Evolutionary conservation across 2,113 vertebrate genomes (phyloP).

Genomic region (Amia ocellicauda): DNA sequence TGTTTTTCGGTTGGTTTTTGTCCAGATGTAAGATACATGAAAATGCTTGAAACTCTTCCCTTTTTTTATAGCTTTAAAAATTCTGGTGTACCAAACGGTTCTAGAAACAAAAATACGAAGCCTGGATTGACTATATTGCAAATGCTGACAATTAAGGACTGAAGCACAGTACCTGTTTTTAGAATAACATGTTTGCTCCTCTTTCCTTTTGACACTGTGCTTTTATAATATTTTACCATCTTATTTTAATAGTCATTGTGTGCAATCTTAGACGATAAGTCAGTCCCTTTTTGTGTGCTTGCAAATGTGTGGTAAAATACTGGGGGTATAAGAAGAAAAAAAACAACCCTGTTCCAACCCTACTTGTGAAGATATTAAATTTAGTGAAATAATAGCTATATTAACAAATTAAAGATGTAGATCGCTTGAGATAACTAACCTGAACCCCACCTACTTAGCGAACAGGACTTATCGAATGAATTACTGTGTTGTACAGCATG

Average conservation of each 20-base stretch:
- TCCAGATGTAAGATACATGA: slow-evolving; percentile 6
- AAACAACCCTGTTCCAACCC: background rate
- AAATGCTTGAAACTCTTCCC: background rate
- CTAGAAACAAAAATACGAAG: background rate
- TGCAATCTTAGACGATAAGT: background rate
- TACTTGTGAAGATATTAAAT: slow-evolving; percentile 3
- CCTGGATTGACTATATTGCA: slow-evolving; percentile 12
- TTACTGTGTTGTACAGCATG: slow-evolving; percentile 38
- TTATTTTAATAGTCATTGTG: background rate
- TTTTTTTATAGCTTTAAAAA: slow-evolving; percentile 15
- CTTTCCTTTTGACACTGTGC: background rate
- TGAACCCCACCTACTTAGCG: background rate
- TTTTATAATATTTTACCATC: background rate
- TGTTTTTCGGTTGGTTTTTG: slow-evolving; percentile 25
- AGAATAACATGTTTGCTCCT: background rate
- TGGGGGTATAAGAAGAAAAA: background rate
- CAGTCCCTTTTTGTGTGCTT: background rate
- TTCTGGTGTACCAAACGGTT: slow-evolving; percentile 9
- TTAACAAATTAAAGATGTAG: slow-evolving; percentile 5
- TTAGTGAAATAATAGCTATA: slow-evolving; percentile 15
- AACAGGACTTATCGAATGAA: slow-evolving; percentile 7
- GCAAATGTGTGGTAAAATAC: background rate
- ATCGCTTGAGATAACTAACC: background rate
- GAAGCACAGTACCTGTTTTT: background rate
- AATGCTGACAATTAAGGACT: background rate